Base-by-base conservation (phyloP, 2,888 invertebrate species). In the Torymus auratus region DNA sequence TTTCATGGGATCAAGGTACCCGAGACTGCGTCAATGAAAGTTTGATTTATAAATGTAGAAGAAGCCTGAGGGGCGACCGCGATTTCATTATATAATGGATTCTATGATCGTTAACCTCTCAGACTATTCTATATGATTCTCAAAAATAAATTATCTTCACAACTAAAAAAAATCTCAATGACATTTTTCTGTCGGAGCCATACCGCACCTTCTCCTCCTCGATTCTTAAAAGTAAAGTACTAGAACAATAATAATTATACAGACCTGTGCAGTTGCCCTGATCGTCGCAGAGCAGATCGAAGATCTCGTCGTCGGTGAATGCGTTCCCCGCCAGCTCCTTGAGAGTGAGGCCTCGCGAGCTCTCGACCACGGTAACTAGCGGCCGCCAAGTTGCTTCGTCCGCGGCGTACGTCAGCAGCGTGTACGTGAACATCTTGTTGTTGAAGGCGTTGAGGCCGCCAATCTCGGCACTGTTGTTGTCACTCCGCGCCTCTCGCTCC, bases 321-420 rank as follows among this genome's bases (percentile, higher is more conserved):
- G 86, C 85, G 70, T 85, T 87, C 11, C 82, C 82, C 17, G 85
- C 82, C 23, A 86, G 75, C 61, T 86, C 85, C 69, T 83, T 85
- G 55, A 87, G 82, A 55, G 84, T 52, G 72, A 87, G 81, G 55
- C 84, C 83, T 56, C 89, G 88, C 55, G 91, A 91, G 80, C 91
- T 91, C 80, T 92, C 92, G 60, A 91, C 91, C 5, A 89, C 85
- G 67, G 87, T 86, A 84, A 93, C 91, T 80, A 92, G 91, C 11
- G 91, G 87, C 67, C 88, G 89, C 93, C 93, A 93, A 68, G 89
- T 89, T n/a, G 91, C 89, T 58, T 74, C 70, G 0, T 56, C 23
- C 20, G 1, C 84, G 84, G 86, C 20, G 53, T 77, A 77, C 15
- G 61, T 85, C 71, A 90, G 78, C 52, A 91, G 80, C 12, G 86